These are phyloP conservation scores for Zygothrica quintamaculata DNA, from an alignment of 2,888 invertebrate genomes.

Conservation along the genomic window DNA sequence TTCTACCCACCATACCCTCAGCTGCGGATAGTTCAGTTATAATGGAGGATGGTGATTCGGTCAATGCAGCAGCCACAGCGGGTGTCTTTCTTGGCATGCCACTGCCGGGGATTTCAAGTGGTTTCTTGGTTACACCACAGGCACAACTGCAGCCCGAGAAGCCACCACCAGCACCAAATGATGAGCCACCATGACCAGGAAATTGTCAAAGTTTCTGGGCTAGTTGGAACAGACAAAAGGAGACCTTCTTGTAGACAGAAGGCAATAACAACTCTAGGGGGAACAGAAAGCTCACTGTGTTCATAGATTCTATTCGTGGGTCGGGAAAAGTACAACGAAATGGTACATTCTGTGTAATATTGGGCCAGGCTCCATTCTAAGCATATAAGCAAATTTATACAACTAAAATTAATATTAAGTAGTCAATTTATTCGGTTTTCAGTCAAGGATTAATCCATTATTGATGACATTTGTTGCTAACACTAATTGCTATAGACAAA, in stretches of 20 bases:
- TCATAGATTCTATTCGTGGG: constrained; percentile 63
- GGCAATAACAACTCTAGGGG: constrained; percentile 13
- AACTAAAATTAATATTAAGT: constrained; percentile 65
- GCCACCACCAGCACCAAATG: constrained; percentile 70
- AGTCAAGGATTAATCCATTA: constrained; percentile 28
- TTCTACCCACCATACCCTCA: constrained; percentile 90
- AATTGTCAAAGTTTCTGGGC: constrained; percentile 24
- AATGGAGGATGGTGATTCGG: constrained; percentile 87
- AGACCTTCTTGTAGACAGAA: constrained; percentile 74
- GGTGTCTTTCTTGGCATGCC: constrained; percentile 64
- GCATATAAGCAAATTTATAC: constrained; percentile 19
- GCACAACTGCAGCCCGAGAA: constrained; percentile 60
- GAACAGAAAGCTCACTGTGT: constrained; percentile 76
- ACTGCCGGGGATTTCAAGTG: constrained; percentile 59
- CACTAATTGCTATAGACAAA: constrained; percentile 21
- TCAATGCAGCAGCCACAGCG: constrained; percentile 23
- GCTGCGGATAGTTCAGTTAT: constrained; percentile 90
- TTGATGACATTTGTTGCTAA: neutral
- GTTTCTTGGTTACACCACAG: constrained; percentile 61
- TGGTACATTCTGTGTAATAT: constrained; percentile 39
- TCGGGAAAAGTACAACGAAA: constrained; percentile 18
- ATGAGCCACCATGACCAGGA: constrained; percentile 80
- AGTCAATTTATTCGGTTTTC: constrained; percentile 73
- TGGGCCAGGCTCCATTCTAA: constrained; percentile 12
- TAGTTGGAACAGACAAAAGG: constrained; percentile 46